Evolutionary conservation across 2,113 vertebrate genomes (phyloP), one percentile per base, ranked within the genome.

Genomic region (Hippocampus guttulatus): DNA sequence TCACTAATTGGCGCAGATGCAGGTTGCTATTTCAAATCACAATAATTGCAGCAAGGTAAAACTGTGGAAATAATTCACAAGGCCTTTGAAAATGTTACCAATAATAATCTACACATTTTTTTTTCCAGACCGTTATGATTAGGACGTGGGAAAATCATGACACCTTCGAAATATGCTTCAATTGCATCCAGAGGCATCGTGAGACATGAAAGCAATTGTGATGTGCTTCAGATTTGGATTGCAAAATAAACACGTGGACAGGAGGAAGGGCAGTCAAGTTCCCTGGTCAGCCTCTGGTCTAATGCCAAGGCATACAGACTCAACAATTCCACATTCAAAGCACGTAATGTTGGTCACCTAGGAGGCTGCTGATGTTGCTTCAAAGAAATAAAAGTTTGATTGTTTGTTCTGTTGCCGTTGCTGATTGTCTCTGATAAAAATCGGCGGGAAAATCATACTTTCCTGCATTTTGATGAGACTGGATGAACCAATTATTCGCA

Each of bases 401-500:
- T 54, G 33, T 58, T 78, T 43, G 89, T 87, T 77, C 81, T 79
- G 52, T 68, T 66, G 70, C 60, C 5, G 55, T 72, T 72, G 57
- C 73, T 72, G 80, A 87, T 83, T 81, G 78, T 85, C 78, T 85
- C 70, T 60, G 85, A 84, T 79, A 80, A 76, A 77, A 84, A 79
- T 51, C 63, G 75, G 51, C 68, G 69, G 79, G 68, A 87, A 80
- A 81, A 87, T 86, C 80, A 81, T 85, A 86, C 85, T 86, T 68
- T 73, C 69, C 78, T 85, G 84, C 78, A 88, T 90, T 87, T 81
- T 84, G 82, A 88, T 87, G 74, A 86, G 80, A 80, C 80, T 79
- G 86, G 83, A 86, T 87, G 49, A 69, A 73, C 84, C 89, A 87
- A 90, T 90, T 90, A 90, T 89, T 86, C 86, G 73, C 74, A 73